phyloP scores from a whole-genome alignment of 2,888 invertebrate genomes.

The Bugulina stolonifera region DNA sequence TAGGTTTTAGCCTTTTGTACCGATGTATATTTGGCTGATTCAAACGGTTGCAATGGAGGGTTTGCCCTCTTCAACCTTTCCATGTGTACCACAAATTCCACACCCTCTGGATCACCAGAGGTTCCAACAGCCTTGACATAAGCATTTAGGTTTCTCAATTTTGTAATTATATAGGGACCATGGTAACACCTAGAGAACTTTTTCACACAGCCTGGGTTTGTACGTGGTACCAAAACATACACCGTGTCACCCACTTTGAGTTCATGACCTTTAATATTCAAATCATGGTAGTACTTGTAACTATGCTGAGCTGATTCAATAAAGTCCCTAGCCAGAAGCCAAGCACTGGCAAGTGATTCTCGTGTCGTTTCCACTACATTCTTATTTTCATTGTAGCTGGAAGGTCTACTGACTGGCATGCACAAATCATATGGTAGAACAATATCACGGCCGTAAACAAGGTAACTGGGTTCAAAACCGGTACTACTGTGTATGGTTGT shows the following conservation, averaged over 20 bases:
- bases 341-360: neutral
- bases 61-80: neutral
- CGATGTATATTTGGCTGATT: neutral
- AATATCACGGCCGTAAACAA: neutral
- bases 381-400: neutral
- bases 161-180: neutral
- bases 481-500: too few relatives aligned
- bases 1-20: neutral
- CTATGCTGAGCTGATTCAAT: neutral
- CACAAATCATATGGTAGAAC: neutral
- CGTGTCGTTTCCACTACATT: neutral
- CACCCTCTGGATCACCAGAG: neutral
- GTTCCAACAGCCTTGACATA: neutral
- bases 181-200: neutral
- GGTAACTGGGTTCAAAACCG: neutral
- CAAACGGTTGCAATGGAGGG: neutral
- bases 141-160: neutral
- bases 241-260: neutral
- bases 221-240: neutral
- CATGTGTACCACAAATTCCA: neutral
- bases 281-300: neutral
- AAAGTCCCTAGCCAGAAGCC: neutral
- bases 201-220: neutral
- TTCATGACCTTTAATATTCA: neutral
- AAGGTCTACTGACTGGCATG: neutral